Base-by-base conservation (phyloP, 2,797 vertebrate genomes). In the Argya squamiceps region DNA sequence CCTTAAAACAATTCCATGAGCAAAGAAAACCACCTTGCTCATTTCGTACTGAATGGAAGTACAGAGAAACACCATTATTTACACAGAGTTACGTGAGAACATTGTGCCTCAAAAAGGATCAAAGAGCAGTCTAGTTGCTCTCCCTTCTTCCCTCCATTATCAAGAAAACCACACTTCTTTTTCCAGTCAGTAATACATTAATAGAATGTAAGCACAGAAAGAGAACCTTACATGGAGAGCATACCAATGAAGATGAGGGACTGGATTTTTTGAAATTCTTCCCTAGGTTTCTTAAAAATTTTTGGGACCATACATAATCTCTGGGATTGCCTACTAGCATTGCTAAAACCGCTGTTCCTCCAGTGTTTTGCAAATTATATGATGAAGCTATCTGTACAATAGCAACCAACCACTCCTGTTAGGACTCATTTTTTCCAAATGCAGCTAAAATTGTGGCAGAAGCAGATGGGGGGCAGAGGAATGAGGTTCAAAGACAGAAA, bases 1-100 rank as follows among this genome's bases (percentile, higher is more conserved):
- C 23, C 10, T 62, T 59, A 47, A 3, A 62, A 44, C 11, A 56
- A 26, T 53, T 77, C 1, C 0, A 2, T 0, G 0, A 70, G 58
- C 20, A 68, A 71, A 75, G 24, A 9, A 90, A 83, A 47, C 8
- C 19, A 24, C 14, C n/a, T 77, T 2, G 0, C 11, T 67, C 39
- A 26, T 79, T 89, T 80, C 50, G 49, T 34, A n/a, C 32, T 80
- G 36, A 22, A 11, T 64, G 37, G 29, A 64, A 78, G 30, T 27
- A 47, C 41, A 88, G 50, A 69, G 36, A 59, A 85, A 69, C n/a
- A 36, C 11, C 43, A 10, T 67, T 76, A 47, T 59, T 88, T 32
- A 36, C 26, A 18, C 23, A 55, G 26, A 69, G 55, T 47, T 44
- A 47, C 0, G 0, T 17, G 64, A 74, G 18, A 22, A 32, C 21